Evolutionary conservation across 2,797 vertebrate genomes (phyloP), one percentile per base, ranked within the genome.

Genomic region (Sarcoramphus papa): DNA sequence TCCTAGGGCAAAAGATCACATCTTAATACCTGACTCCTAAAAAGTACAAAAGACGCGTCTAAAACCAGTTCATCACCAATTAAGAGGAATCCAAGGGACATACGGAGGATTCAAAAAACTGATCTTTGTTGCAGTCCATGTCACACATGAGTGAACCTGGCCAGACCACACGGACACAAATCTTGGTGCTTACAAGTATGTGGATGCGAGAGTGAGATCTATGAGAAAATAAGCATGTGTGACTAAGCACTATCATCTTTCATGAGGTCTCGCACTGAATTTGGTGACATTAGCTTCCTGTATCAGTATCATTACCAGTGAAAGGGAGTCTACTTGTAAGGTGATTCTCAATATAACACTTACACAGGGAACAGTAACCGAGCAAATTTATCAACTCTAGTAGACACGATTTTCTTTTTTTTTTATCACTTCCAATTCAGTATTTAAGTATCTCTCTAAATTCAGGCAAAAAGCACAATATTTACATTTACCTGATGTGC

Each of bases 401-500:
- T 9, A 70, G 54, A 20, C 12, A 33, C 18, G 43, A 54, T 31
- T 25, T 25, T 89, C 75, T 82, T 45, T 60, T 83, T 48, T 37
- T 37, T 37, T 37, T 37, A 77, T 35, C 24, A 33, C 21, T 89
- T 83, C 30, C 24, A 68, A 57, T 15, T 67, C 48, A 67, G 13
- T 64, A 57, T 73, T 91, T 59, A 80, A 68, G 25, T 25, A 88
- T 10, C 37, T 65, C n/a, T 33, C 15, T 43, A 82, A 59, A 54
- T 25, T 27, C 54, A 91, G 60, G 73, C 30, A 75, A 82, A 83
- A 95, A 54, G 33, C 37, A 85, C 40, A 65, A 2, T 51, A 57
- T 59, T 74, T 62, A 19, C 4, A 2, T 77, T 90, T 95, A 98
- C 99, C 99, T 99, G 99, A 90, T 99, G 99, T 27, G 99, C 99